Base-by-base conservation (phyloP, 2,797 vertebrate genomes). In the Poliocrania exsul region DNA sequence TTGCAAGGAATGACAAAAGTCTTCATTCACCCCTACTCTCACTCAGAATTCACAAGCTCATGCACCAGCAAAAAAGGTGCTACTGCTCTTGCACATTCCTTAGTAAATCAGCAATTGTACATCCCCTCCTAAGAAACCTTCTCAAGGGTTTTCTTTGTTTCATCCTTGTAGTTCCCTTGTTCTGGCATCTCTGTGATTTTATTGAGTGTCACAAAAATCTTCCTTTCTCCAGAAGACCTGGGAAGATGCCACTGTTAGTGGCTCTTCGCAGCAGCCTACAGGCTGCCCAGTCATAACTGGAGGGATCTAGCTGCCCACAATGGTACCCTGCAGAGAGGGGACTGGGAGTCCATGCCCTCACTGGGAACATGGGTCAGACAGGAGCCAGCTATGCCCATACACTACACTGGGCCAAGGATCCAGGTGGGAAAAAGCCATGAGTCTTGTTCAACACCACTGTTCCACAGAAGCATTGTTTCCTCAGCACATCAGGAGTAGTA, bases 281-380 rank as follows among this genome's bases (percentile, higher is more conserved):
- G 26, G 13, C 33, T 71, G 12, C 13, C 28, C 20, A 29, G 24
- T 57, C 50, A 23, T 13, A 6, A 15, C 49, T 18, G 33, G 8
- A 4, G 25, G 13, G 24, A 15, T 13, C 28, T 24, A 13, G 9
- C 24, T 57, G 13, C 46, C 46, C 13, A 8, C 0, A 0, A 5
- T 7, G 18, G 18, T n/a, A n/a, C 16, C 8, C 15, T 23, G 16
- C 60, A 60, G 15, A 67, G 33, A 58, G 15, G 8, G 11, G 11
- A 10, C 7, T 47, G 51, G 42, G 31, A n/a, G 5, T 7, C n/a
- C 23, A 11, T 38, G 28, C 5, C 10, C 9, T 8, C 14, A 16
- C 3, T 9, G 38, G 10, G 10, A 16, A 51, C 14, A 13, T 18
- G 11, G 26, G 11, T 13, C 26, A 49, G 26, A 25, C 13, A 25